Conservation (phyloP, 2,797 vertebrate genomes). For the Sebastes taczanowskii region DNA sequence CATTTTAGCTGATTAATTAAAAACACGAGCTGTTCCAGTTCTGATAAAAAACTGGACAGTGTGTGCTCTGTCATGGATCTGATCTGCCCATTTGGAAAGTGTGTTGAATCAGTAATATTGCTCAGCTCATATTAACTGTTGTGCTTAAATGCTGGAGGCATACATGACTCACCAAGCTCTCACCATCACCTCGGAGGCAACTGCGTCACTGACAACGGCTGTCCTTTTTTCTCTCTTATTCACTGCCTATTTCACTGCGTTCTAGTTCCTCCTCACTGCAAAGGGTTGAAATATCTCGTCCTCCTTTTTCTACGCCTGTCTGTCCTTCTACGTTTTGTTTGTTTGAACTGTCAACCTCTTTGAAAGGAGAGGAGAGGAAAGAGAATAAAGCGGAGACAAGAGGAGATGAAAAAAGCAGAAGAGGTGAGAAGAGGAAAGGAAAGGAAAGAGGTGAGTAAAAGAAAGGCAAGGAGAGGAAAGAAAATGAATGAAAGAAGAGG, state of each 20-base stretch:
- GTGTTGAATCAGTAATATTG: conserved; percentile 12
- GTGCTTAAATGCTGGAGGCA: conserved; percentile 39
- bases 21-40: conserved; percentile 14
- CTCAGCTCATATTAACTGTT: conserved; percentile 53
- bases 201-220: conserved; percentile 26
- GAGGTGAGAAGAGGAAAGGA: background rate
- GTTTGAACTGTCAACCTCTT: conserved; percentile 8
- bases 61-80: conserved; percentile 17
- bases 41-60: conserved; percentile 16
- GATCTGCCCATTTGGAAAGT: conserved; percentile 13
- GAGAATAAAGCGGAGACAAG: background rate
- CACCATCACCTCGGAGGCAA: conserved; percentile 32
- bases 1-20: conserved; percentile 34
- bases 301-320: background rate
- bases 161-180: conserved; percentile 56
- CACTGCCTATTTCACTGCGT: background rate
- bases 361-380: background rate
- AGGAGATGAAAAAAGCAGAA: background rate
- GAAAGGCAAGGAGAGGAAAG: background rate
- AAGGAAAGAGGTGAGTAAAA: background rate
- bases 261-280: background rate
- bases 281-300: background rate
- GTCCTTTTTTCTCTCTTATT: background rate
- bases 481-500: background rate
- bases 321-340: background rate